Evolutionary conservation across 2,113 vertebrate genomes (phyloP), one percentile per base, ranked within the genome.

Genomic region (Fukomys damarensis): DNA sequence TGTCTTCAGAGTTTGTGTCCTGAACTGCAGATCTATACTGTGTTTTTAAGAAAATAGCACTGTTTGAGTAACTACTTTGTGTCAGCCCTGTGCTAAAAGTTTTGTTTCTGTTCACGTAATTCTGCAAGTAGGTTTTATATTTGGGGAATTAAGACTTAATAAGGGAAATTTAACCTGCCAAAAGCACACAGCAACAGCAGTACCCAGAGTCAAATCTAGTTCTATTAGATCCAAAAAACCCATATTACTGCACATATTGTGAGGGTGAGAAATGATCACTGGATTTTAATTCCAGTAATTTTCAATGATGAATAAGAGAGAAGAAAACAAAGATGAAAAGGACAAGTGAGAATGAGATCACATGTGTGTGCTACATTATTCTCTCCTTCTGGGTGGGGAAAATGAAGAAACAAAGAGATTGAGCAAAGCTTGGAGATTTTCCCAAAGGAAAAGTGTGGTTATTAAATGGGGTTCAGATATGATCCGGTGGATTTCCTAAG

Each of bases 61-160:
- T 96, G 70, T 28, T 6, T 82, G 30, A 5, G 7, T 52, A 56
- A n/a, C 35, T 76, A 76, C 17, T 96, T 94, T 91, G 52, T 17
- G 28, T 89, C 30, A 58, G 65, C 19, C 16, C 28, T 89, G 10
- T 76, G n/a, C 70, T 46, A 79, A 95, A 68, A 76, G 49, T 93
- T 82, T 94, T 86, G 35, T 83, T 95, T 96, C 81, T 93, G 28
- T 82, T 87, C 86, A 46, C 22, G 14, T 93, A 89, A 61, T 56
- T 95, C 58, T 91, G 93, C 65, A 87, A 24, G n/a, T 82, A 68
- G 54, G 26, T 38, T 91, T 74, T 56, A 89, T 16, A 79, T n/a
- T 59, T 46, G 32, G 8, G 61, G 82, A 90, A 82, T 26, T 56
- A 38, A 97, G 41, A 49, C 66, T 58, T 32, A 66, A 56, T 86